These are phyloP conservation scores for Paraescarpia echinospica DNA, from an alignment of 1,140 invertebrate genomes.

Conservation along the genomic window DNA sequence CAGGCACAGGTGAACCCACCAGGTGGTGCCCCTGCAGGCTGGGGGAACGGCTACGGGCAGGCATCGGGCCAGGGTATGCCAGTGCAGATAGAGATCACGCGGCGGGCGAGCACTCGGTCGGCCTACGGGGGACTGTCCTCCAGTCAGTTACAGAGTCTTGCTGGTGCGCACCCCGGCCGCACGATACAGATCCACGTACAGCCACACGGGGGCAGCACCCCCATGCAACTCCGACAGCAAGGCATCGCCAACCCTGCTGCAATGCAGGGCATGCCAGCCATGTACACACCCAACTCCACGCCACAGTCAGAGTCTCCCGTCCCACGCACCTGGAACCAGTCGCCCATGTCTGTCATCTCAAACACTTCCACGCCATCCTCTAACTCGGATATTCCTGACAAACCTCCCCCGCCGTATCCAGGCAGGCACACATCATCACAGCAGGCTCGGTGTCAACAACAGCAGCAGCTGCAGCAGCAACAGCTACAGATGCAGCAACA, in stretches of 20 bases:
- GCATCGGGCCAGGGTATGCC: slow-evolving; percentile 8
- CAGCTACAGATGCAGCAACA: slow-evolving; percentile 30
- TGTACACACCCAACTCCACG: slow-evolving; percentile 44
- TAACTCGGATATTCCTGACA: slow-evolving; percentile 53
- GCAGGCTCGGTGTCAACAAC: slow-evolving; percentile 33
- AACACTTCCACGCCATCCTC: slow-evolving; percentile 52
- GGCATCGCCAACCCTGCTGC: slow-evolving; percentile 18
- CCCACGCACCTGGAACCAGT: slow-evolving; percentile 48
- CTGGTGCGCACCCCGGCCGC: slow-evolving; percentile 15
- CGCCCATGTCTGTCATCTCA: slow-evolving; percentile 50
- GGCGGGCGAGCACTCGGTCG: background rate
- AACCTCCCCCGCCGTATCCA: slow-evolving; percentile 55
- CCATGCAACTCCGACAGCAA: slow-evolving; percentile 20
- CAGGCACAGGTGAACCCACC: slow-evolving; percentile 65
- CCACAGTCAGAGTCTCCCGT: slow-evolving; percentile 55
- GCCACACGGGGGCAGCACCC: slow-evolving; percentile 18
- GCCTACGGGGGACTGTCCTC: background rate
- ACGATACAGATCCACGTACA: slow-evolving; percentile 36
- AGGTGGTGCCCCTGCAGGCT: slow-evolving; percentile 43
- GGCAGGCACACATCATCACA: slow-evolving; percentile 34
- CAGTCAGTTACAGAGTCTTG: background rate
- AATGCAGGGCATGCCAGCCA: background rate
- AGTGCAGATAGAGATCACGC: background rate
- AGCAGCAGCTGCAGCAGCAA: background rate
- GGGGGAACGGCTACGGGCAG: slow-evolving; percentile 35